Percentiles rank a stretch among this genome's conserved stretches.
These are phyloP conservation scores for Micrasema minimum DNA, from an alignment of 1,140 invertebrate species.

Conservation along the genomic window DNA sequence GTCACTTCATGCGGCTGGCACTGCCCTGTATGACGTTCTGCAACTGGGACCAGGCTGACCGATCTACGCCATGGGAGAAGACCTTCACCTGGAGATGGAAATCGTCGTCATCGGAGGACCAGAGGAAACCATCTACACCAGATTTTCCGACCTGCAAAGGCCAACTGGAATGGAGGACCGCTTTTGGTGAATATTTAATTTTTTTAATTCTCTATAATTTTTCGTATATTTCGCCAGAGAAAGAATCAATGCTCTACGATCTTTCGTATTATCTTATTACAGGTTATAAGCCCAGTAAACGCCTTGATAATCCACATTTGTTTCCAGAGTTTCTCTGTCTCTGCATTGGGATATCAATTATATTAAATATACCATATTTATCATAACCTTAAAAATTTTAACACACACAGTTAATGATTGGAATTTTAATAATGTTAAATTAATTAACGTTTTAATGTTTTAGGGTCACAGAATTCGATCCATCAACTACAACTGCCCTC, in stretches of 20 bases:
- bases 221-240: no score
- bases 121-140: not conserved
- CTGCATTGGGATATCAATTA: no score
- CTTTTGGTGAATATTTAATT: conserved; percentile 23
- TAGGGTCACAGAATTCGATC: conserved; percentile 49
- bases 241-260: no score
- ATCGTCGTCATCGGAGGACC: conserved; percentile 43
- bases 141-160: conserved; percentile 36
- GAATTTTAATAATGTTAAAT: no score
- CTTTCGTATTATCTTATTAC: no score
- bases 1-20: not conserved
- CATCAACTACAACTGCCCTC: conserved; percentile 33
- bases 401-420: no score
- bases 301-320: no score
- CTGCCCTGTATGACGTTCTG: conserved; percentile 22
- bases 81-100: conserved; percentile 5
- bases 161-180: conserved; percentile 42
- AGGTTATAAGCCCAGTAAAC: no score
- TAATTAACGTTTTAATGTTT: conserved; percentile 11
- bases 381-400: no score
- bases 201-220: no score
- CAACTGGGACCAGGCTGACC: not conserved
- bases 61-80: not conserved
- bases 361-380: no score
- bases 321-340: no score